Base-by-base conservation (phyloP, 2,888 invertebrate species). In the Helicoverpa assulta region DNA sequence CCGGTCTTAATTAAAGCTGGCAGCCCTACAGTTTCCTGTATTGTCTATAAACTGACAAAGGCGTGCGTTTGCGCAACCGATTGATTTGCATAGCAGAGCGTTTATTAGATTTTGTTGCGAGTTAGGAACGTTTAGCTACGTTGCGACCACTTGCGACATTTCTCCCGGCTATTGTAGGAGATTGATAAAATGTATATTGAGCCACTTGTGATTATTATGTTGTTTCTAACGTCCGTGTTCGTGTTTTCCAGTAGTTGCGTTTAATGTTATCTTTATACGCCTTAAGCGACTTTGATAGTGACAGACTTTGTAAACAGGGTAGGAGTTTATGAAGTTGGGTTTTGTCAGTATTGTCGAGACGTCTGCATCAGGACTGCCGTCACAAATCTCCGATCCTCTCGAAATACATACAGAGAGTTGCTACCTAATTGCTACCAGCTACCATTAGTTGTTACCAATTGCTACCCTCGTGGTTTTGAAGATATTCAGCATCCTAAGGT, bases 51-150 rank as follows among this genome's bases (percentile, higher is more conserved):
- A 68, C 86, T 88, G 87, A 90, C 90, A 89, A 88, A 87, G 84
- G 81, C 74, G 70, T 76, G 75, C 78, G 76, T 83, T 89, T 91
- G 86, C 83, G 89, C 87, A 92, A 89, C 81, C 68, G 87, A 90
- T 90, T 89, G 91, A 93, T 93, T 91, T 91, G 90, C 91, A 90
- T 91, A 90, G 90, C 88, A 88, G 88, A 91, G 87, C 86, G 85
- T 84, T 92, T 92, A 93, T 91, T 89, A 88, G 72, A 71, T 73
- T 66, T 76, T 56, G 73, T 68, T 76, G 85, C 83, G 71, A 80
- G 70, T 83, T 29, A 67, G 51, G 29, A 66, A 66, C 63, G 53
- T 72, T 81, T 77, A 74, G 67, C 74, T 63, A 87, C 86, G 79
- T 91, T 90, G 86, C 26, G 26, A 26, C 4, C 4, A 26, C 26